A percentile compares a stretch with the other conserved stretches of the same genome.
Conservation (phyloP, 2,888 invertebrate species). For the Calliphora vomitoria region DNA sequence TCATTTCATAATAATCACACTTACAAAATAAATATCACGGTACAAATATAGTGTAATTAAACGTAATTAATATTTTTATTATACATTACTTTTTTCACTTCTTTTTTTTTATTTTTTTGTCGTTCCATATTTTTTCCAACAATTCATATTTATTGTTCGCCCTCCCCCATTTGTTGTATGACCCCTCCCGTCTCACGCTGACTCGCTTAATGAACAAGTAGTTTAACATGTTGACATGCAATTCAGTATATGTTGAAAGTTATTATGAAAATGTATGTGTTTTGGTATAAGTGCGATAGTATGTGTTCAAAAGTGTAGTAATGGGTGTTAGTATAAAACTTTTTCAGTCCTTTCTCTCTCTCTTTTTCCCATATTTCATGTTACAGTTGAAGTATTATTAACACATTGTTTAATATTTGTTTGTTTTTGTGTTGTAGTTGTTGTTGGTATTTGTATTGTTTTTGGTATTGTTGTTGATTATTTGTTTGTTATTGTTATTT, state of each 20-base stretch:
- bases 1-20: neutral
- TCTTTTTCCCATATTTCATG: neutral
- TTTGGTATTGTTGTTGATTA: neutral
- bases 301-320: neutral
- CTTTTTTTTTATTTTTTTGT: constrained; percentile 14
- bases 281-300: neutral
- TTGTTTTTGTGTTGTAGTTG: neutral
- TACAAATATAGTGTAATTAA: constrained; percentile 53
- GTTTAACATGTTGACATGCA: constrained; percentile 17
- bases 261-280: neutral
- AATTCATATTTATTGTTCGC: neutral
- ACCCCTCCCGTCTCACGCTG: neutral
- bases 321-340: neutral
- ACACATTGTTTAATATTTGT: constrained; percentile 33
- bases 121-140: constrained; percentile 13
- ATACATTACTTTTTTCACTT: constrained; percentile 15
- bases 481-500: constrained; percentile 37
- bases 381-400: constrained; percentile 29
- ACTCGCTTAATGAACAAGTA: neutral
- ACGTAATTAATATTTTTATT: constrained; percentile 61
- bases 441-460: no score
- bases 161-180: no score
- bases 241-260: neutral
- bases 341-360: neutral
- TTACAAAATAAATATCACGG: neutral